Evolutionary conservation across 2,888 invertebrate genomes (phyloP).

Genomic region (Aelia acuminata): DNA sequence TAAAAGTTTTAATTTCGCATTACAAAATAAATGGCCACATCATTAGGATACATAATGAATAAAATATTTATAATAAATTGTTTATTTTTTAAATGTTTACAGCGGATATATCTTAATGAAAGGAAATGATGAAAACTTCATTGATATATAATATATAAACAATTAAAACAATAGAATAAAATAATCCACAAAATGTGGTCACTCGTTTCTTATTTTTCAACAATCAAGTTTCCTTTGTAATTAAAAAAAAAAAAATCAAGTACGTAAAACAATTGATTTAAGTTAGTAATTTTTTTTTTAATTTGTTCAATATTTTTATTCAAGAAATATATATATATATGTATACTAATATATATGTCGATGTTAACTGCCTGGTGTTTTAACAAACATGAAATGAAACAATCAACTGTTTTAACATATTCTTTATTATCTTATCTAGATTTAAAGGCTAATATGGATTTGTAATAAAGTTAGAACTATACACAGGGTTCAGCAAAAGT

Average conservation of each 20-base stretch:
- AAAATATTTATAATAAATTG: constrained; percentile 45
- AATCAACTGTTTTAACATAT: constrained; percentile 38
- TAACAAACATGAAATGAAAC: constrained; percentile 5
- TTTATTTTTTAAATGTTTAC: constrained; percentile 47
- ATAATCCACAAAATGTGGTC: constrained; percentile 31
- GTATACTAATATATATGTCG: constrained; percentile 43
- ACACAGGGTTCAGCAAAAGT: constrained; percentile 50
- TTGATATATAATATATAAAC: constrained; percentile 61
- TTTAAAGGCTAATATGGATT: constrained; percentile 54
- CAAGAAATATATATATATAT: constrained; percentile 48
- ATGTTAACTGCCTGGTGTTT: constrained; percentile 44
- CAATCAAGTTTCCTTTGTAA: constrained; percentile 18
- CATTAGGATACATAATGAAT: constrained; percentile 36
- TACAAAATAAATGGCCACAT: constrained; percentile 53
- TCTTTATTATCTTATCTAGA: constrained; percentile 37
- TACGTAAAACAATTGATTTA: constrained; percentile 30
- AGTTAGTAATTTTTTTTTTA: constrained; percentile 34
- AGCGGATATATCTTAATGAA: constrained; percentile 54
- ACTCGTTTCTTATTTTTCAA: constrained; percentile 10
- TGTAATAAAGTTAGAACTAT: constrained; percentile 52
- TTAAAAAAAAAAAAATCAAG: constrained; percentile 48
- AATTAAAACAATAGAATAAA: constrained; percentile 60
- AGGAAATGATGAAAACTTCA: constrained; percentile 65
- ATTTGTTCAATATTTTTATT: constrained; percentile 43
- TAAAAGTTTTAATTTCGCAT: neutral